A percentile compares a stretch with the other conserved stretches of the same genome.
Evolutionary conservation across 2,797 vertebrate genomes (phyloP).

Genomic region (Vireo griseus): DNA sequence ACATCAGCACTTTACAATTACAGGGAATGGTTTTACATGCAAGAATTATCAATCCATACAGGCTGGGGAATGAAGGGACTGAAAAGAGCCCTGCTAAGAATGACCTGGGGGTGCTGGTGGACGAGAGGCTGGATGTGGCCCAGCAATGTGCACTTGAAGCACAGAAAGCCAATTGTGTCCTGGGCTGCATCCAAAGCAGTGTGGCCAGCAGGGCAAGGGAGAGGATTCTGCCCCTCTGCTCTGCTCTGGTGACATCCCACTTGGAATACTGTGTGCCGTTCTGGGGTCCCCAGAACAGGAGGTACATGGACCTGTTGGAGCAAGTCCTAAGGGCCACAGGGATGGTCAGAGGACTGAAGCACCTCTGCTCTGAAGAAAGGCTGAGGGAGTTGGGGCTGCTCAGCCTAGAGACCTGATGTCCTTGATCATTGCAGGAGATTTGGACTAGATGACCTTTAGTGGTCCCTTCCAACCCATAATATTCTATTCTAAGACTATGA

Average conservation of each 20-base stretch:
- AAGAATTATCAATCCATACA: background rate
- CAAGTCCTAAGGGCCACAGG: accelerated
- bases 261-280: background rate
- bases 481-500: background rate
- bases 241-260: background rate
- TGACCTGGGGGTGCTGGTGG: background rate
- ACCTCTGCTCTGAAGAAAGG: background rate
- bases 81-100: background rate
- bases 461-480: background rate
- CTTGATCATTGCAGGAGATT: background rate
- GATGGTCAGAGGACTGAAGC: background rate
- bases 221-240: accelerated
- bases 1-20: background rate
- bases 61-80: background rate
- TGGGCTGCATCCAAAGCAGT: background rate
- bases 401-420: background rate
- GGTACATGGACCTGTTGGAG: background rate
- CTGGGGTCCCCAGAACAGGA: background rate
- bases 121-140: background rate
- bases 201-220: background rate
- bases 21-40: background rate
- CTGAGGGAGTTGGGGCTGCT: background rate
- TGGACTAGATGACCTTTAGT: background rate
- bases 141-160: accelerated
- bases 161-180: accelerated